These are phyloP conservation scores for Sandelia bainsii DNA, from an alignment of 2,797 vertebrate genomes.

Conservation along the genomic window DNA sequence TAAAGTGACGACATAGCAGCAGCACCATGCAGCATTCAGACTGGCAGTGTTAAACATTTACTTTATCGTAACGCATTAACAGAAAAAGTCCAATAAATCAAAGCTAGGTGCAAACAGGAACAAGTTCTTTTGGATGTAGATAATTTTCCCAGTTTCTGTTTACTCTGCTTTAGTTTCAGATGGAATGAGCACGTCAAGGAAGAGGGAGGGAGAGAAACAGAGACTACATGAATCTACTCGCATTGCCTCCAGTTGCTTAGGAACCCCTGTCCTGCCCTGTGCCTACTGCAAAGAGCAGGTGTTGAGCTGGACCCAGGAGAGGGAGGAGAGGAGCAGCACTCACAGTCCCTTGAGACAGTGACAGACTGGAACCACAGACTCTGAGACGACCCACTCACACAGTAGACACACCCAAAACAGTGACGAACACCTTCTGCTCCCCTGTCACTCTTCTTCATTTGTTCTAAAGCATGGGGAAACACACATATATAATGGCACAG, in stretches of 20 bases:
- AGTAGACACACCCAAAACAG: conserved; percentile 69
- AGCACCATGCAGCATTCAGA: conserved; percentile 5
- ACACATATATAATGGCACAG: conserved; percentile 35
- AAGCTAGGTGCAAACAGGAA: neutral
- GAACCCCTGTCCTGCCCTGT: conserved; percentile 67
- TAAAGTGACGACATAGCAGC: conserved; percentile 25
- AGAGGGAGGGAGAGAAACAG: conserved; percentile 43
- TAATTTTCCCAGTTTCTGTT: neutral
- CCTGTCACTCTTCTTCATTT: conserved; percentile 24
- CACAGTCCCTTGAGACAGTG: conserved; percentile 72
- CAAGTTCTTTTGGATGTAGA: neutral
- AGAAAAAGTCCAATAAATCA: neutral
- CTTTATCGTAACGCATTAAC: conserved; percentile 21
- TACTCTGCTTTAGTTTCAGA: conserved; percentile 4
- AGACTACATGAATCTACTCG: conserved; percentile 22
- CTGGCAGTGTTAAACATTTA: conserved; percentile 72
- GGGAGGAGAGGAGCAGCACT: conserved; percentile 65
- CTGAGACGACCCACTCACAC: conserved; percentile 42
- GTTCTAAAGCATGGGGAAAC: conserved; percentile 50
- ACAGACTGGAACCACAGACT: conserved; percentile 76
- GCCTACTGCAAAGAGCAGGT: conserved; percentile 77
- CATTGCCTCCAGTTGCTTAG: conserved; percentile 74
- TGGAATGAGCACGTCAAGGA: neutral
- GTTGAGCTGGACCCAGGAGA: conserved; percentile 78
- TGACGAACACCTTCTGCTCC: conserved; percentile 24